phyloP scores from a whole-genome alignment of 2,888 invertebrate species.

The Andrena haemorrhoa region DNA sequence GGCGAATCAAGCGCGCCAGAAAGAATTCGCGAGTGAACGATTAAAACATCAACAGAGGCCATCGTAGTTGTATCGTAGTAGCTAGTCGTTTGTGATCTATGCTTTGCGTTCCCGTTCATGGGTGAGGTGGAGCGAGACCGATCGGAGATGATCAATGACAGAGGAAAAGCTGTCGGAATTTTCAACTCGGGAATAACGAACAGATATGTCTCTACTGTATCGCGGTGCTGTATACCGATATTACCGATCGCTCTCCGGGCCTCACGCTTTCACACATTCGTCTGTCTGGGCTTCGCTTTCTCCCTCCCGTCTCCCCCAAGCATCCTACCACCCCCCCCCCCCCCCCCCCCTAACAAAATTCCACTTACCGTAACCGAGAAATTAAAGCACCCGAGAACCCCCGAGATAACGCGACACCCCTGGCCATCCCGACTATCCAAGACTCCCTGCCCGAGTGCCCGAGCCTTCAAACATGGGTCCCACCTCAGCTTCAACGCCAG shows the following conservation, averaged over 20 bases:
- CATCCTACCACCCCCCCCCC: background rate
- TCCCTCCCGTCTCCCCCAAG: constrained; percentile 21
- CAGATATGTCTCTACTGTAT: background rate
- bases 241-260: constrained; percentile 75
- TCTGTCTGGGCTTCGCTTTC: constrained; percentile 76
- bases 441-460: background rate
- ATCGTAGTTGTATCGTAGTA: constrained; percentile 67
- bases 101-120: constrained; percentile 78
- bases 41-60: constrained; percentile 53
- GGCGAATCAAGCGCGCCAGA: background rate
- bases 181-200: background rate
- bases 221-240: constrained; percentile 7
- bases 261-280: constrained; percentile 76
- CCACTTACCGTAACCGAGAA: no score
- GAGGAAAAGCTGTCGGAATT: constrained; percentile 29
- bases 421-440: no score
- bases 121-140: constrained; percentile 72
- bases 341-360: background rate
- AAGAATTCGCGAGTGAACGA: constrained; percentile 28
- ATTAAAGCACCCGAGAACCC: no score
- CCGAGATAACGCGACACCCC: no score
- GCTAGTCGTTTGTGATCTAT: constrained; percentile 79
- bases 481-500: constrained; percentile 8
- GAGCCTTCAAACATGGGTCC: background rate
- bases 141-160: constrained; percentile 68